Conservation (phyloP, 2,888 invertebrate species). For the Volucella inflata region DNA sequence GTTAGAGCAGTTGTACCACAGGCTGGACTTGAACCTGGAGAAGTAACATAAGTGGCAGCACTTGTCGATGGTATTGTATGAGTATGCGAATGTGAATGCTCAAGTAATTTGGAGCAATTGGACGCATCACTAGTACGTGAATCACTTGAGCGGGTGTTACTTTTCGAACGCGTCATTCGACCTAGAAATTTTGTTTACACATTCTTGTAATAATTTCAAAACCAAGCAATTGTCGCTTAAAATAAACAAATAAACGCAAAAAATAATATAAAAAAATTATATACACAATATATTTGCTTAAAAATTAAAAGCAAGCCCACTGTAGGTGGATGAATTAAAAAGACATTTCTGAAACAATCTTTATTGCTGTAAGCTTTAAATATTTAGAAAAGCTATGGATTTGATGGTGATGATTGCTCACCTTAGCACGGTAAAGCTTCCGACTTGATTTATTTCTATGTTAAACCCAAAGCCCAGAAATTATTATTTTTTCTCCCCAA, state of each 20-base stretch:
- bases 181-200: slow-evolving; percentile 77
- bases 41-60: slow-evolving; percentile 77
- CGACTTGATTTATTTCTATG: too few relatives aligned
- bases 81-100: slow-evolving; percentile 80
- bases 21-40: slow-evolving; percentile 78
- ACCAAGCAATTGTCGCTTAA: slow-evolving; percentile 12
- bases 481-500: too few relatives aligned
- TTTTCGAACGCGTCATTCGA: slow-evolving; percentile 83
- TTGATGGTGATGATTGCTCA: too few relatives aligned
- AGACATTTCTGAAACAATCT: not conserved
- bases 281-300: not conserved
- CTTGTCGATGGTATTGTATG: slow-evolving; percentile 73
- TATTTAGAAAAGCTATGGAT: too few relatives aligned
- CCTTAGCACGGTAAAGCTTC: too few relatives aligned
- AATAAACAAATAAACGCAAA: slow-evolving; percentile 1
- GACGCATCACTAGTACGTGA: slow-evolving; percentile 83
- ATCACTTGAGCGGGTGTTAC: slow-evolving; percentile 83
- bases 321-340: not conserved
- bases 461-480: too few relatives aligned
- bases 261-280: not conserved
- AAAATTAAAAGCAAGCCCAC: not conserved
- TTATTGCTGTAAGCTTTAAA: too few relatives aligned
- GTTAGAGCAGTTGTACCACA: slow-evolving; percentile 78
- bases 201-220: slow-evolving; percentile 5
- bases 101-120: slow-evolving; percentile 82